Conservation (phyloP, 2,113 vertebrate species). For the Labeo catla region DNA sequence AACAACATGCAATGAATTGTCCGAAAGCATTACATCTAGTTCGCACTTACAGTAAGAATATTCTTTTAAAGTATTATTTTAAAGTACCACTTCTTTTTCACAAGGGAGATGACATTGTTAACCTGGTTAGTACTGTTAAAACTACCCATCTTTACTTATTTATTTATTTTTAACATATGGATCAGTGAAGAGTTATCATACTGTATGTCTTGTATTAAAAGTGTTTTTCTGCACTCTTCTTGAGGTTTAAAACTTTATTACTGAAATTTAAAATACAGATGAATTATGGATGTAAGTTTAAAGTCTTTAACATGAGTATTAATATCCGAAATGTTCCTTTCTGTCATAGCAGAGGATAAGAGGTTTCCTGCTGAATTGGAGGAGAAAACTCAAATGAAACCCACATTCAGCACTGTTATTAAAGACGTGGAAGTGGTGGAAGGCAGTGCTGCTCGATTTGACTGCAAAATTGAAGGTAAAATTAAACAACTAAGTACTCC, state of each 20-base stretch:
- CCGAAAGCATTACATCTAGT: too few relatives aligned
- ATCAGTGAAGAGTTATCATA: background rate
- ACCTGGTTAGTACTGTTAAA: too few relatives aligned
- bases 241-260: background rate
- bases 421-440: slow-evolving; percentile 96
- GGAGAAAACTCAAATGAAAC: slow-evolving; percentile 87
- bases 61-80: too few relatives aligned
- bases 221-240: background rate
- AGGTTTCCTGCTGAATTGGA: slow-evolving; percentile 85
- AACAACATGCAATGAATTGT: too few relatives aligned
- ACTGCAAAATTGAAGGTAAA: slow-evolving; percentile 99
- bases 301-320: background rate
- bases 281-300: too few relatives aligned
- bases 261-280: background rate
- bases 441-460: slow-evolving; percentile 94
- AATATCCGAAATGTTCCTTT: background rate
- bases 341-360: slow-evolving; percentile 78
- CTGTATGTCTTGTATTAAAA: background rate
- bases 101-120: too few relatives aligned
- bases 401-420: slow-evolving; percentile 87
- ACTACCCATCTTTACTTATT: too few relatives aligned
- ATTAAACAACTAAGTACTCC: background rate
- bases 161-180: too few relatives aligned
- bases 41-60: too few relatives aligned
- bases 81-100: too few relatives aligned